Percentiles rank a stretch among this genome's conserved stretches.
phyloP scores from a whole-genome alignment of 1,140 invertebrate genomes.

The Pemphigus obesinymphae region DNA sequence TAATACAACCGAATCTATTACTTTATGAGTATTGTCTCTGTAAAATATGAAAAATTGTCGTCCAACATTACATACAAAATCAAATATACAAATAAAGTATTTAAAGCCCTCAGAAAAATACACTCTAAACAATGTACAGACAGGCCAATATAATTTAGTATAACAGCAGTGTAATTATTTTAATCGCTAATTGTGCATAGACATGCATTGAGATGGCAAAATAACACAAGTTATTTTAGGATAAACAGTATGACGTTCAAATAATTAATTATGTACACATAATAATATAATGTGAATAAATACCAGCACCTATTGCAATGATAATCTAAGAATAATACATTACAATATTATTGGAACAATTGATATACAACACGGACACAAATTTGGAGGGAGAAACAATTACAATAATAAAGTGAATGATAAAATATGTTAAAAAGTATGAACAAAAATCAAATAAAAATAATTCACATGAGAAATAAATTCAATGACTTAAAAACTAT shows the following conservation, averaged over 20 bases:
- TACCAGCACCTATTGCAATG: constrained; percentile 17
- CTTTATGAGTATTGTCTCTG: too few relatives aligned
- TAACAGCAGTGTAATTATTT: not conserved
- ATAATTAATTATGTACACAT: constrained; percentile 9
- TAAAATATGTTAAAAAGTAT: constrained; percentile 2
- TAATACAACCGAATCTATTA: too few relatives aligned
- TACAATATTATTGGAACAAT: not conserved
- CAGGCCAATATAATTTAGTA: not conserved
- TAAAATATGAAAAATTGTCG: too few relatives aligned
- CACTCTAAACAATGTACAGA: not conserved
- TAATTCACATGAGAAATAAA: not conserved
- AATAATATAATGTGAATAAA: not conserved
- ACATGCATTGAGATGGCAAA: not conserved
- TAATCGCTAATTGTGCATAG: not conserved
- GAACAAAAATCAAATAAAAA: constrained; percentile 8
- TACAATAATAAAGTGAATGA: not conserved
- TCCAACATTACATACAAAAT: too few relatives aligned
- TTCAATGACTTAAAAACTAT: not conserved
- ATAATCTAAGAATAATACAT: not conserved
- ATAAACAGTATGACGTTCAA: not conserved
- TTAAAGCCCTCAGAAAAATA: too few relatives aligned
- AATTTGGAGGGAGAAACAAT: constrained; percentile 7
- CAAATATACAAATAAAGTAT: too few relatives aligned
- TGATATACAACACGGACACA: not conserved
- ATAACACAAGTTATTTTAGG: not conserved